Base-by-base conservation (phyloP, 2,888 invertebrate genomes). In the Sphaerophoria taeniata region DNA sequence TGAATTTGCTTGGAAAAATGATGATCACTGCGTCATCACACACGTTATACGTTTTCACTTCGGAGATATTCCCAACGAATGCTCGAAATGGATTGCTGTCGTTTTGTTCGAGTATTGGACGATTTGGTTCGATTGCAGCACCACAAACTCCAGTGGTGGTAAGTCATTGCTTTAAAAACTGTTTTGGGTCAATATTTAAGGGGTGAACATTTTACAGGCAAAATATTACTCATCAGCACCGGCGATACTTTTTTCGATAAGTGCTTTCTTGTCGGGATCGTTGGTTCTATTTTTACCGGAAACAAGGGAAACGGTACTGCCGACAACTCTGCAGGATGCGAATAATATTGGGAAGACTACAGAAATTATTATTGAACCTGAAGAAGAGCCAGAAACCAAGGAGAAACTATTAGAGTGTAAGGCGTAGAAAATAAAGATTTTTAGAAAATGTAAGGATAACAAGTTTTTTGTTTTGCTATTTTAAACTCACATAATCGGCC, bases 11-110 rank as follows among this genome's bases (percentile, higher is more conserved):
- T 87, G 95, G 95, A 70, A 95, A 95, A 91, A 93, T 95, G 89
- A 92, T 94, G 56, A 95, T 95, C 80, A 94, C 95, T 73, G 93
- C 94, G 89, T 94, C 95, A 14, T 95, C 95, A 90, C 94, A 94
- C 89, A 93, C 94, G 16, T 90, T 95, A 87, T 95, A 95, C 91
- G 93, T 95, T 89, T 94, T 94, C 90, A 95, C 95, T 51, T 93
- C 95, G 49, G 96, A 96, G 92, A 92, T 96, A 91, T 96, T 95
- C 90, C 96, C 96, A 11, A 96, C 95, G 58, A 93, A 92, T 83
- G 91, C 94, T 72, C 93, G 96, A 76, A 94, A 94, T 89, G 94
- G 95, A 16, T 93, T 95, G 87, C 93, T 95, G 61, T 94, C 95
- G 6, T 93, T 94, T 63, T 95, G 95, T 91, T 95, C 95, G 61